A percentile compares a stretch with the other conserved stretches of the same genome.
Evolutionary conservation across 2,888 invertebrate species (phyloP).

Genomic region (Siphlonurus alternatus): DNA sequence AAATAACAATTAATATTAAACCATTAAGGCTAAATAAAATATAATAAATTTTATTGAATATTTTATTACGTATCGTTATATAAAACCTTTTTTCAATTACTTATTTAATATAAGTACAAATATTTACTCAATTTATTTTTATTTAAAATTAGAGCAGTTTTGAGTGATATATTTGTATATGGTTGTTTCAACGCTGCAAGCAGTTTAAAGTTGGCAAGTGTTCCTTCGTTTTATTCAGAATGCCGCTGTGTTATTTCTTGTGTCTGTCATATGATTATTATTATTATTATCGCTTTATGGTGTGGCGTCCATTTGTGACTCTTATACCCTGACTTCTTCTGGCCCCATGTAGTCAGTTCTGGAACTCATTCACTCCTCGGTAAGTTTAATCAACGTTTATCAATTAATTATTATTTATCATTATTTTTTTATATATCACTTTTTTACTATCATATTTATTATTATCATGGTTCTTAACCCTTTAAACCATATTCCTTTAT

Average conservation of each 20-base stretch:
- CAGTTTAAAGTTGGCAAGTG: no score
- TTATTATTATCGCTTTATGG: conserved; percentile 12
- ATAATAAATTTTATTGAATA: no score
- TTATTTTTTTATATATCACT: conserved; percentile 13
- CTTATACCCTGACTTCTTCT: conserved; percentile 17
- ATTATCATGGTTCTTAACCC: neutral
- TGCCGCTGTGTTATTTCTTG: conserved; percentile 24
- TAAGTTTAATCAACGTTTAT: conserved; percentile 45
- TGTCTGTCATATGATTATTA: conserved; percentile 26
- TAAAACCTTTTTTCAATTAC: no score
- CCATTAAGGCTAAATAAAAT: no score
- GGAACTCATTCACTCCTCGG: conserved; percentile 97
- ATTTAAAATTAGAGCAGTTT: no score
- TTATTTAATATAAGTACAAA: no score
- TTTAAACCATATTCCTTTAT: neutral
- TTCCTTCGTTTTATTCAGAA: no score
- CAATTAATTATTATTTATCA: conserved; percentile 7
- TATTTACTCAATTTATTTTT: no score
- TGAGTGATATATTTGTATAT: no score
- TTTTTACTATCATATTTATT: neutral
- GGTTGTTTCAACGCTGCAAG: no score
- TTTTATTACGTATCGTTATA: no score
- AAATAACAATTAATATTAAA: no score
- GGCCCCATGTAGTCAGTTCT: conserved; percentile 71
- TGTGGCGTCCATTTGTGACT: conserved; percentile 13